phyloP scores from a whole-genome alignment of 2,888 invertebrate species.

The Agonopterix subpropinquella region DNA sequence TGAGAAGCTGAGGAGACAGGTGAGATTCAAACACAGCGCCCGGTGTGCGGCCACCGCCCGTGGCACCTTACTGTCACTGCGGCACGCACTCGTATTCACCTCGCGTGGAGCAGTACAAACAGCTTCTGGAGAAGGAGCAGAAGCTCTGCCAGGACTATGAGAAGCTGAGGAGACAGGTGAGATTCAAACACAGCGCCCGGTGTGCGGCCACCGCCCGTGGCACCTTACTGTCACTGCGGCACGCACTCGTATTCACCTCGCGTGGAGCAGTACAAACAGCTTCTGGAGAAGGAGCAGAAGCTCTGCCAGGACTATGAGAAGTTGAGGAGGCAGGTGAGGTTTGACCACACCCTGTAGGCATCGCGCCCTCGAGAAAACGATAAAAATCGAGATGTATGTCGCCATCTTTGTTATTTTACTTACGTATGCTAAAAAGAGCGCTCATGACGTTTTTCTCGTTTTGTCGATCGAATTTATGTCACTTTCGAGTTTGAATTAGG shows the following conservation, averaged over 20 bases:
- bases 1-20: constrained; percentile 63
- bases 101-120: constrained; percentile 76
- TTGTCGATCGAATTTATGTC: too few species aligned
- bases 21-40: constrained; percentile 35
- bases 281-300: constrained; percentile 76
- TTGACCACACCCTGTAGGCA: constrained; percentile 36
- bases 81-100: constrained; percentile 77
- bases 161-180: constrained; percentile 63
- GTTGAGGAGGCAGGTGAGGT: constrained; percentile 60
- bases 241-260: constrained; percentile 76
- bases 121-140: constrained; percentile 76
- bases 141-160: constrained; percentile 74
- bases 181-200: constrained; percentile 31
- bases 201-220: constrained; percentile 68
- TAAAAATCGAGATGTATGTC: too few species aligned
- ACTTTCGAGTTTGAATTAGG: too few species aligned
- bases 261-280: constrained; percentile 76
- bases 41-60: constrained; percentile 61
- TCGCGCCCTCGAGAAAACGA: too few species aligned
- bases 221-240: constrained; percentile 80
- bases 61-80: constrained; percentile 79
- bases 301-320: constrained; percentile 72
- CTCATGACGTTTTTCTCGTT: too few species aligned
- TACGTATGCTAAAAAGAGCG: too few species aligned
- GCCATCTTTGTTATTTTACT: too few species aligned